Percentiles rank a stretch among this genome's conserved stretches.
Conservation (phyloP, 2,113 vertebrate genomes). For the Narcine bancroftii region DNA sequence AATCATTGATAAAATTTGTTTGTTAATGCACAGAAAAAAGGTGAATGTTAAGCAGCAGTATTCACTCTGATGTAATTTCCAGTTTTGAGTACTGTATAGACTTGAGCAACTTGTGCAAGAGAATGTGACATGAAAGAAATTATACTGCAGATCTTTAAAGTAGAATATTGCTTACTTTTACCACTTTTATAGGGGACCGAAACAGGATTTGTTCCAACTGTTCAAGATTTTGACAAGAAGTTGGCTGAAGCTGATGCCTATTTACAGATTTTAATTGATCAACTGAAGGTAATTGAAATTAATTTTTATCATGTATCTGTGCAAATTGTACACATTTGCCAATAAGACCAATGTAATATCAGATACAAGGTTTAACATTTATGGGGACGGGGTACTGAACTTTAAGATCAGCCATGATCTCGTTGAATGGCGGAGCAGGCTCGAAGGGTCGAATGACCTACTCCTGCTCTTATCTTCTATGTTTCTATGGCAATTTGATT, state of each 20-base stretch:
- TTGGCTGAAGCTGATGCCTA: constrained; percentile 95
- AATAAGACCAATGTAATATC: background rate
- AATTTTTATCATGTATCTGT: background rate
- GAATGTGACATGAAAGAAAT: background rate
- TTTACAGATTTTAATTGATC: constrained; percentile 97
- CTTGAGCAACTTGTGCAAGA: background rate
- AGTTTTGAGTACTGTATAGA: background rate
- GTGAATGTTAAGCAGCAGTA: background rate
- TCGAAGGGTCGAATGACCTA: no score
- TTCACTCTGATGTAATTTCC: background rate
- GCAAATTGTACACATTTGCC: background rate
- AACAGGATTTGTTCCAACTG: constrained; percentile 87
- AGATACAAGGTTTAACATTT: background rate
- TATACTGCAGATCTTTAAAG: background rate
- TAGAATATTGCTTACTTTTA: background rate
- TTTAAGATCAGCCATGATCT: no score
- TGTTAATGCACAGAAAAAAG: background rate
- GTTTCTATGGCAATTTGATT: background rate
- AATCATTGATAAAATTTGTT: background rate
- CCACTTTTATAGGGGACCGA: constrained; percentile 73
- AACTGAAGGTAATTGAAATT: constrained; percentile 72
- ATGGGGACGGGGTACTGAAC: no score
- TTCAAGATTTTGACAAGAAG: constrained; percentile 98
- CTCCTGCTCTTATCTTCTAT: no score
- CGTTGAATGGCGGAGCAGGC: no score